phyloP scores from a whole-genome alignment of 2,797 vertebrate genomes.

The Acropternis orthonyx region DNA sequence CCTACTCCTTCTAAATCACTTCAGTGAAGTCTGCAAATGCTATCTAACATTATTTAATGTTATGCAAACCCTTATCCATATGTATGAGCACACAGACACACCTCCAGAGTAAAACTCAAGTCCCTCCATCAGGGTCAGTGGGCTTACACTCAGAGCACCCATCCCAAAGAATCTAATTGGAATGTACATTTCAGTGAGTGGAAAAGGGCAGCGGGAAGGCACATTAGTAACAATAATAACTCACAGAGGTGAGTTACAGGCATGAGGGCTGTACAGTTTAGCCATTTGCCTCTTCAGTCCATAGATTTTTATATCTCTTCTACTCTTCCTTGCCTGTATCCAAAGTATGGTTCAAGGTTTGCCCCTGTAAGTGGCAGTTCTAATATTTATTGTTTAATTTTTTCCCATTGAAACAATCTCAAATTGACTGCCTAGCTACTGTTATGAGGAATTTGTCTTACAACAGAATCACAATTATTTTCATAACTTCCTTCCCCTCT shows the following conservation, averaged over 20 bases:
- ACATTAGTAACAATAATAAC: not conserved
- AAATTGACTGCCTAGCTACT: not conserved
- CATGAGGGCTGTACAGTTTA: not conserved
- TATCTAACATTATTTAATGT: not conserved
- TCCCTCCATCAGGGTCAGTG: not conserved
- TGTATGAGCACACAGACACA: not conserved
- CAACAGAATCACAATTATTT: not conserved
- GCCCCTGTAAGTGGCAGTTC: not conserved
- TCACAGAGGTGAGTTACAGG: not conserved
- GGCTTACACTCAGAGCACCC: not conserved
- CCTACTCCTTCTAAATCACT: constrained; percentile 8
- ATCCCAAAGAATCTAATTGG: not conserved
- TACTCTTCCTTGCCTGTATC: not conserved
- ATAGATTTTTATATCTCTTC: fast-evolving
- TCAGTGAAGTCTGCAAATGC: not conserved
- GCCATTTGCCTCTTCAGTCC: not conserved
- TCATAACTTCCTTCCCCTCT: not conserved
- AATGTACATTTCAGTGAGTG: not conserved
- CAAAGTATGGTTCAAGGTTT: not conserved
- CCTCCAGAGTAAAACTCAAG: not conserved
- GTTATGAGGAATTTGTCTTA: not conserved
- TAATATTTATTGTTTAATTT: not conserved
- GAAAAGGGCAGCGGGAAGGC: not conserved
- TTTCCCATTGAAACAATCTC: not conserved
- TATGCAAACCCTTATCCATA: not conserved